Evolutionary conservation across 92 coral and sea anemone species (phyloP).

Genomic region (Diadumene lineata): DNA sequence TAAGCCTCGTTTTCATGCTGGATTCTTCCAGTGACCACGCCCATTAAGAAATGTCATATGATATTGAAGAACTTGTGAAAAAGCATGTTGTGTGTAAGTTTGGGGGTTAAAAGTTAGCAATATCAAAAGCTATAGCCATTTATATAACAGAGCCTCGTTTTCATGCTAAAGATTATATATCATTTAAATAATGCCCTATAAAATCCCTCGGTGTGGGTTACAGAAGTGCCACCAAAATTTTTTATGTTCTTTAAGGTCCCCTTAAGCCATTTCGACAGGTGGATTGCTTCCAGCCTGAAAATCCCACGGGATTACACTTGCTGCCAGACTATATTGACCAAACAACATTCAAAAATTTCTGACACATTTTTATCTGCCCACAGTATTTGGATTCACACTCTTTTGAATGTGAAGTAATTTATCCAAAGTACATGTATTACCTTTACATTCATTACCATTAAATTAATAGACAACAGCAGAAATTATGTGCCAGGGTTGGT

Average conservation of each 20-base stretch:
- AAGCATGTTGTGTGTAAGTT: slow-evolving; percentile 13
- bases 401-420: too few relatives aligned
- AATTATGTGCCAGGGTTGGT: too few relatives aligned
- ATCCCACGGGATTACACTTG: slow-evolving; percentile 52
- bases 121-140: slow-evolving; percentile 25
- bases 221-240: slow-evolving; percentile 47
- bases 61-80: neutral
- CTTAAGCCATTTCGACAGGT: slow-evolving; percentile 39
- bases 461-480: too few relatives aligned
- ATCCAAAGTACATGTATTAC: too few relatives aligned
- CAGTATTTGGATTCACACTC: too few relatives aligned
- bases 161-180: slow-evolving; percentile 33
- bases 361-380: too few relatives aligned
- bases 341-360: too few relatives aligned
- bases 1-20: too few relatives aligned
- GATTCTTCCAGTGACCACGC: slow-evolving; percentile 28
- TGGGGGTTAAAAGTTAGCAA: slow-evolving; percentile 5
- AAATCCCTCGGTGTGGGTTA: slow-evolving; percentile 28
- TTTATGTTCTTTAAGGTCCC: slow-evolving; percentile 43
- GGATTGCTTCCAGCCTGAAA: slow-evolving; percentile 46
- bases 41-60: neutral
- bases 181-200: slow-evolving; percentile 26
- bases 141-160: slow-evolving; percentile 43
- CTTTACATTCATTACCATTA: too few relatives aligned
- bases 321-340: too few relatives aligned